Evolutionary conservation across 2,888 invertebrate species (phyloP), one percentile per base, ranked within the genome.

Genomic region (Drosophila anomelani): DNA sequence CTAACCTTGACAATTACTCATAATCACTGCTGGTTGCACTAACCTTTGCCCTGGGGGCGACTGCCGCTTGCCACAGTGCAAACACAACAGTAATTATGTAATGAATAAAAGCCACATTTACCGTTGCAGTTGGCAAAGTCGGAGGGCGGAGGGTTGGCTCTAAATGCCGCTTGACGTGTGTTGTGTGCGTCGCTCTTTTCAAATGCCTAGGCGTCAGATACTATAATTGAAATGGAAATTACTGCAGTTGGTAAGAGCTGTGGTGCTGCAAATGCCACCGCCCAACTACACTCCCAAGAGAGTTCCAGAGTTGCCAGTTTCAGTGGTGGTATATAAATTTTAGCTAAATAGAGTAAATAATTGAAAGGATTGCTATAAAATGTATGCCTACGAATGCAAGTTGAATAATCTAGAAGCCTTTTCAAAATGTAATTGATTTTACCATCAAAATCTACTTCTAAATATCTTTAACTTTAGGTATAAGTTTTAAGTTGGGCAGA

Each of bases 81-180:
- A 87, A 85, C 84, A 82, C 78, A 85, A 76, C 83, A 69, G 85
- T 85, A 88, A 88, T 84, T 84, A 85, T 82, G 84, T 75, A 85
- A 84, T 85, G 84, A 83, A 88, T 80, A 75, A 72, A 77, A 72
- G 77, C 88, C 80, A 85, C 85, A 84, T 80, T 85, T 79, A 81
- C 77, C 76, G 57, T 70, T 81, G 64, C 57, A 72, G 23, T 55
- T 49, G 49, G 26, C 32, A 17, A 38, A 1, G 26, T 39, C 12
- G 8, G 5, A 12, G 51, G 26, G 15, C 17, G 17, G n/a, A 29
- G 20, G 34, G 26, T 23, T 38, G 34, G 26, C 43, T 56, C 64
- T 36, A 32, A 54, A 53, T 57, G 39, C 29, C 54, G 49, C 53
- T 29, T 46, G 36, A 20, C 41, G 10, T 53, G 34, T 59, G 39